A percentile compares a stretch with the other conserved stretches of the same genome.
These are phyloP conservation scores for Ostrea denselamellosa DNA, from an alignment of 1,140 invertebrate species.

Conservation along the genomic window DNA sequence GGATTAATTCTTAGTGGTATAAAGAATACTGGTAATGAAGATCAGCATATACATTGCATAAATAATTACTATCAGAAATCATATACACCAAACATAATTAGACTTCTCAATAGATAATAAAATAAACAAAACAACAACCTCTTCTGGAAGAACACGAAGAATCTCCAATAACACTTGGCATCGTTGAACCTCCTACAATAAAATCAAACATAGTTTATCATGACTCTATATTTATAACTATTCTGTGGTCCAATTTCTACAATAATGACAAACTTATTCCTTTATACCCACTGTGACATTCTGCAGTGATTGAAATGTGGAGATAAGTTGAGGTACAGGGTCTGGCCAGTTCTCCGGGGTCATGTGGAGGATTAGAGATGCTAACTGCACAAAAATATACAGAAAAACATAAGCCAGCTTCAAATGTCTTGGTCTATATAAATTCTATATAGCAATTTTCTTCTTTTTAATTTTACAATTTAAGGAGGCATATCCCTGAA, in stretches of 20 bases:
- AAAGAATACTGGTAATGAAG: too few species aligned
- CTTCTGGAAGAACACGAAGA: conserved; percentile 89
- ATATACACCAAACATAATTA: background rate
- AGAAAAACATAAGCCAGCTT: background rate
- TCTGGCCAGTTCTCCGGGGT: conserved; percentile 83
- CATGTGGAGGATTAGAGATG: conserved; percentile 85
- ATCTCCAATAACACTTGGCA: conserved; percentile 85
- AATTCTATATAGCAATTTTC: background rate
- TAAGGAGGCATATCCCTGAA: too few species aligned
- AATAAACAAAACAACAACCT: conserved; percentile 80
- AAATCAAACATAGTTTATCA: too few species aligned
- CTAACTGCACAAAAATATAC: conserved; percentile 80
- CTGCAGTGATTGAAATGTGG: conserved; percentile 83
- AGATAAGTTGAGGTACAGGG: conserved; percentile 84
- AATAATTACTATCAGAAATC: too few species aligned
- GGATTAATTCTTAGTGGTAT: too few species aligned
- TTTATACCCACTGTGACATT: conserved; percentile 77
- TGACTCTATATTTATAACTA: too few species aligned
- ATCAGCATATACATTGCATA: too few species aligned
- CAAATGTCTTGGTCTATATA: background rate
- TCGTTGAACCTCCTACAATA: conserved; percentile 76
- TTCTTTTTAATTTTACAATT: background rate
- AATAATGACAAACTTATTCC: too few species aligned
- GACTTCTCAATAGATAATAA: background rate
- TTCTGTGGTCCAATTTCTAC: too few species aligned